Percentiles rank a stretch among this genome's conserved stretches.
phyloP scores from a whole-genome alignment of 2,888 invertebrate genomes.

The Hypsopygia costalis region DNA sequence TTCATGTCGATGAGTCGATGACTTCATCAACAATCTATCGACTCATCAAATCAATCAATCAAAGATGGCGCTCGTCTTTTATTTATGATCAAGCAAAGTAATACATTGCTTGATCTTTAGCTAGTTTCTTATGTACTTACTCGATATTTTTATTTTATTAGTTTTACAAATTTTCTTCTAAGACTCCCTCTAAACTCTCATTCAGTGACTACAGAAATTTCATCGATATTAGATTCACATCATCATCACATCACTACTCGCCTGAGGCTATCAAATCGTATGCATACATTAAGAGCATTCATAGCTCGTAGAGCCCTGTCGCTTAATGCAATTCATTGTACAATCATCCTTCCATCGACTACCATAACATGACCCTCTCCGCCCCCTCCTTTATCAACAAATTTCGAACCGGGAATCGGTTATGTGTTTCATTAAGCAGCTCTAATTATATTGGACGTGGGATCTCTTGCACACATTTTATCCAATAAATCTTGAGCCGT shows the following conservation, averaged over 20 bases:
- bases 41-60: too few relatives aligned
- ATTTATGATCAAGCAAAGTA: too few relatives aligned
- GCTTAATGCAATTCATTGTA: slow-evolving; percentile 75
- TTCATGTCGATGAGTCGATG: too few relatives aligned
- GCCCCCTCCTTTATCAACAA: slow-evolving; percentile 21
- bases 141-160: too few relatives aligned
- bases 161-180: too few relatives aligned
- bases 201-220: too few relatives aligned
- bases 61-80: too few relatives aligned
- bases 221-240: too few relatives aligned
- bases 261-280: slow-evolving; percentile 64
- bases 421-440: slow-evolving; percentile 26
- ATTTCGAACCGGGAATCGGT: slow-evolving; percentile 18
- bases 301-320: slow-evolving; percentile 63
- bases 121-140: too few relatives aligned
- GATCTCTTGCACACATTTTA: slow-evolving; percentile 46
- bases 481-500: slow-evolving; percentile 33
- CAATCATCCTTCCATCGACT: slow-evolving; percentile 54
- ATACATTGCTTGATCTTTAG: too few relatives aligned
- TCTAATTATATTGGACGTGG: slow-evolving; percentile 30
- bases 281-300: slow-evolving; percentile 70
- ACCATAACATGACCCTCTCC: slow-evolving; percentile 28
- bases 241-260: slow-evolving; percentile 48
- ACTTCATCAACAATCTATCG: too few relatives aligned
- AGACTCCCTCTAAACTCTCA: too few relatives aligned